These are phyloP conservation scores for Pluvialis apricaria DNA, from an alignment of 2,113 vertebrate genomes.

Conservation along the genomic window DNA sequence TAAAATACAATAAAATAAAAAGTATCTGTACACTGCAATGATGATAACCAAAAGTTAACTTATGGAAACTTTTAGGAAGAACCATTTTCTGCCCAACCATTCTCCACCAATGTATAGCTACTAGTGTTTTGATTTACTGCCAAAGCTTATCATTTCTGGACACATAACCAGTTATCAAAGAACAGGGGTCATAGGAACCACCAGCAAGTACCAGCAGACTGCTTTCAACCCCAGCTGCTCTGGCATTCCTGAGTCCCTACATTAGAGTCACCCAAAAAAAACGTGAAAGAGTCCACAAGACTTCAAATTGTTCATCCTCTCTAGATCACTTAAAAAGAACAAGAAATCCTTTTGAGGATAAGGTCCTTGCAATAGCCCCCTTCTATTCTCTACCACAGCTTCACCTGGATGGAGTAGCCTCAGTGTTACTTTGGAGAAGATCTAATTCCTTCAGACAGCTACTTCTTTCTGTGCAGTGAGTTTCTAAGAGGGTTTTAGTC, in stretches of 20 bases:
- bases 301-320: neutral
- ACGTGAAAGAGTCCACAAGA: neutral
- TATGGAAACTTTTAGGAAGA: neutral
- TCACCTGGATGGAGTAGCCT: neutral
- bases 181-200: neutral
- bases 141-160: neutral
- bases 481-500: neutral
- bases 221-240: neutral
- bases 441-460: neutral
- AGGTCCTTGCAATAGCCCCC: neutral
- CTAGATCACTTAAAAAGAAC: neutral
- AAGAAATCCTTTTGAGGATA: neutral
- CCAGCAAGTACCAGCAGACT: neutral
- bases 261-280: neutral
- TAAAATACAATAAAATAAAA: no score
- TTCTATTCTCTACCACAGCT: neutral
- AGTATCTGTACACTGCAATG: neutral
- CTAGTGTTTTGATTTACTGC: neutral
- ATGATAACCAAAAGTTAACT: neutral
- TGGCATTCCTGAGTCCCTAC: neutral
- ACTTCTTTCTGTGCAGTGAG: neutral
- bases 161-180: neutral
- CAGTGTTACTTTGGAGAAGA: neutral
- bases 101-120: neutral
- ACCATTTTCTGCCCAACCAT: neutral